Evolutionary conservation across 2,888 invertebrate genomes (phyloP).

Genomic region (Lasioglossum figueresi): DNA sequence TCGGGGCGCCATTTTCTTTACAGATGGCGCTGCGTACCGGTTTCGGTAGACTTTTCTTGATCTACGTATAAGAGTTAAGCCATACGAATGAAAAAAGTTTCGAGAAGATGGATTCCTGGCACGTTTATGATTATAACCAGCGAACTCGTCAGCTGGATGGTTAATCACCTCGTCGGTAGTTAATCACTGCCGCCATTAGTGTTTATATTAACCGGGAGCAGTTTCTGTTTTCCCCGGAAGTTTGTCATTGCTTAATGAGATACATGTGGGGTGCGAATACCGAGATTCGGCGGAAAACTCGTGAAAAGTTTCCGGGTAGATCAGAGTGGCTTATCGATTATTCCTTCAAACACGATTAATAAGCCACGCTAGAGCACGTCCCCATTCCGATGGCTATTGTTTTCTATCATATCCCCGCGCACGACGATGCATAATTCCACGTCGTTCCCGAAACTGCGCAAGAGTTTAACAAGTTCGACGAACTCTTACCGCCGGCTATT

Average conservation of each 20-base stretch:
- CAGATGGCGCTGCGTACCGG: neutral
- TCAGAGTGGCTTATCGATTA: neutral
- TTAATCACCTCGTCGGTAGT: neutral
- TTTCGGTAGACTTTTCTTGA: too few relatives aligned
- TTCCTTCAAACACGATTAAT: conserved; percentile 24
- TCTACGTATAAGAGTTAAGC: neutral
- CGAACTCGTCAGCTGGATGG: neutral
- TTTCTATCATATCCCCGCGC: neutral
- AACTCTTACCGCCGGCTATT: conserved; percentile 20
- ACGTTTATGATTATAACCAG: neutral
- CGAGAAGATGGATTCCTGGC: neutral
- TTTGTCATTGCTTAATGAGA: neutral
- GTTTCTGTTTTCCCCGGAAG: neutral
- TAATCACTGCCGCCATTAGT: neutral
- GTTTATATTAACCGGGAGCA: neutral
- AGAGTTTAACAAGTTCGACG: conserved; percentile 34
- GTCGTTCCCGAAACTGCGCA: neutral
- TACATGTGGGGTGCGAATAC: neutral
- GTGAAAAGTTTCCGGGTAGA: neutral
- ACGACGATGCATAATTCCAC: conserved; percentile 11
- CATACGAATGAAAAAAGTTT: neutral
- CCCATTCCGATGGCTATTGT: neutral
- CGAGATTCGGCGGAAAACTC: neutral
- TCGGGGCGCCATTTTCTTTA: neutral
- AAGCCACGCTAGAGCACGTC: neutral